Evolutionary conservation across 2,113 vertebrate genomes (phyloP), one percentile per base, ranked within the genome.

Genomic region (Triplophysa rosa): DNA sequence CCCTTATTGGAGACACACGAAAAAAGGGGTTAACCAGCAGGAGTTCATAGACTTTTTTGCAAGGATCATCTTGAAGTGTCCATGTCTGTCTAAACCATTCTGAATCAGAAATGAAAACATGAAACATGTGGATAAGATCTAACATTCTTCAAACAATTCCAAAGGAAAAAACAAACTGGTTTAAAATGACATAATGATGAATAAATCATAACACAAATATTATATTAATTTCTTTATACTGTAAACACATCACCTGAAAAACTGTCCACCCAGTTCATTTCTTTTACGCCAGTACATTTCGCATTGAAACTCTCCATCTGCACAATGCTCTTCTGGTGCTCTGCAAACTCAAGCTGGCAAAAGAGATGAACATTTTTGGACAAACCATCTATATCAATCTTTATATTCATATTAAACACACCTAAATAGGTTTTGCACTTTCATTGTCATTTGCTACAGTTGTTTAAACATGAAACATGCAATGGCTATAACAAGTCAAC

Each of bases 1-100:
- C 97, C 94, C 96, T 98, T 21, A 91, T 95, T 42, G 96, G 97
- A 23, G 97, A 93, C 45, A 99, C 97, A 68, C 96, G 80, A 87
- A 94, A 88, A 77, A 95, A 81, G 0, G 98, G 97, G 85, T 97
- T 94, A 75, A 99, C 92, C 21, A 97, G 6, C 3, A 99, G 81
- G 17, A 89, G 87, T 86, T 98, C 94, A 29, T 96, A 95, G 82
- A 97, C 98, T 72, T 88, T 94, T 88, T 95, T 93, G 88, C 97
- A 99, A 3, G 95, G 93, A 84, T 98, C 97, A 0, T 96, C 96
- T 85, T 94, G 94, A 69, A 94, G 87, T 0, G 94, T 96, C 92
- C 84, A 94, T 0, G 92, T 93, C 69, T 88, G 93, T 90, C 93
- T 92, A 73, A 90, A 80, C 95, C 92, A 95, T 81, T 97, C 97